These are phyloP conservation scores for Zaprionus bogoriensis DNA, from an alignment of 2,888 invertebrate genomes.

Conservation along the genomic window DNA sequence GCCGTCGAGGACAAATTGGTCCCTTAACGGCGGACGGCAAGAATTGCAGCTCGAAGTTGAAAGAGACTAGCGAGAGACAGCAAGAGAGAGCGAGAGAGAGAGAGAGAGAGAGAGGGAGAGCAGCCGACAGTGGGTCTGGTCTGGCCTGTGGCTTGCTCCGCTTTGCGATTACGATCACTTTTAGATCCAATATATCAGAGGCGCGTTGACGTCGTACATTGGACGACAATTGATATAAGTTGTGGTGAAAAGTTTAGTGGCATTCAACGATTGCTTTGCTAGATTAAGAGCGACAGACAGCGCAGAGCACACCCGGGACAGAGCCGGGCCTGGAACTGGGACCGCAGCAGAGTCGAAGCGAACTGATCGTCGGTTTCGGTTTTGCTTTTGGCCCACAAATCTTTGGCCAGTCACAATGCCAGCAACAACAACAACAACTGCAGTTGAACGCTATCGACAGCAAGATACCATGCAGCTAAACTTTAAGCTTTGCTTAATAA, in stretches of 20 bases:
- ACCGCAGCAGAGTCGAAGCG: background rate
- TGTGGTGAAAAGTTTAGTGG: constrained; percentile 80
- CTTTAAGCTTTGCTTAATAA: too few relatives aligned
- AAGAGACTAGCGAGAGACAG: too few relatives aligned
- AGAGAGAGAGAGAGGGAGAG: constrained; percentile 2
- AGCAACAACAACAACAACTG: constrained; percentile 27
- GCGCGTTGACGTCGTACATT: constrained; percentile 79
- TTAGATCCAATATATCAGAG: constrained; percentile 80
- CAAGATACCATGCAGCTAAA: too few relatives aligned
- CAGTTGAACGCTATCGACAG: too few relatives aligned
- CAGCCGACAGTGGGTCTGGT: constrained; percentile 47
- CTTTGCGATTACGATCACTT: constrained; percentile 80
- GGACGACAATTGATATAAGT: constrained; percentile 81
- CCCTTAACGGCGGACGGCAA: constrained; percentile 52
- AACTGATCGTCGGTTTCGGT: constrained; percentile 14
- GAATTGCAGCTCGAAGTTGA: too few relatives aligned
- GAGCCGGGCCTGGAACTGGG: background rate
- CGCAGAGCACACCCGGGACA: background rate
- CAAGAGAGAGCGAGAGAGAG: background rate
- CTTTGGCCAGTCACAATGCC: constrained; percentile 73
- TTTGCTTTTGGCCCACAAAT: constrained; percentile 67
- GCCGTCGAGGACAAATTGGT: constrained; percentile 76
- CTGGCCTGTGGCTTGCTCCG: constrained; percentile 54
- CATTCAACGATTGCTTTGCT: constrained; percentile 80
- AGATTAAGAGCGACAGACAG: constrained; percentile 70